Conservation (phyloP, 2,797 vertebrate genomes). For the Oceanodroma leucorhoa region DNA sequence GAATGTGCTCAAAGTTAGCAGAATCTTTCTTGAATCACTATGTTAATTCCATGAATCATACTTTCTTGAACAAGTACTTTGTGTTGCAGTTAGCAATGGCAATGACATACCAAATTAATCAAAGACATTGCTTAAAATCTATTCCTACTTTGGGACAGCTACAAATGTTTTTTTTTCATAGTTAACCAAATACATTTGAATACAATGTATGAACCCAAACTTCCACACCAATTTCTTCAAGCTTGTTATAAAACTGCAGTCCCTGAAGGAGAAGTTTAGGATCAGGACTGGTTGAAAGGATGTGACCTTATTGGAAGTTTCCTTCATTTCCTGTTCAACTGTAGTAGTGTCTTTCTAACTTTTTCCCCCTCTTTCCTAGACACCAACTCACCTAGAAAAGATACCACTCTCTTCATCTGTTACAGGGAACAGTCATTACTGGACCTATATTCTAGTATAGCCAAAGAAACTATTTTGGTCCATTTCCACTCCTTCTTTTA, state of each 20-base stretch:
- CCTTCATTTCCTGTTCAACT: not conserved
- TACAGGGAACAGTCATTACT: not conserved
- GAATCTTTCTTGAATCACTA: not conserved
- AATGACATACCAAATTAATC: not conserved
- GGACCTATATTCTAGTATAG: not conserved
- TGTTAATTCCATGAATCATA: not conserved
- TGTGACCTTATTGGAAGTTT: not conserved
- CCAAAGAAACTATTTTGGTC: accelerated
- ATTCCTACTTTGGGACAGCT: not conserved
- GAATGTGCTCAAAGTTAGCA: not conserved
- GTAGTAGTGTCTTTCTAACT: not conserved
- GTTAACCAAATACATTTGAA: not conserved
- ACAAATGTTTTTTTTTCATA: not conserved
- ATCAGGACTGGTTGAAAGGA: not conserved
- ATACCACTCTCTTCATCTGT: not conserved
- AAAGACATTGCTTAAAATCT: not conserved
- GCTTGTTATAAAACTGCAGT: not conserved
- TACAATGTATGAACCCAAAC: not conserved
- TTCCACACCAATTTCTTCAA: not conserved
- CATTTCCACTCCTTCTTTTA: not conserved
- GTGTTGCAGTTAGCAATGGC: not conserved
- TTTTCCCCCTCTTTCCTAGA: not conserved
- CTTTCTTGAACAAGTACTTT: not conserved
- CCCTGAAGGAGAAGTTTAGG: not conserved
- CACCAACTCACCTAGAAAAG: not conserved